Percentiles rank a stretch among this genome's conserved stretches.
phyloP scores from a whole-genome alignment of 1,140 invertebrate genomes.

The Zaprionus kolodkinae region DNA sequence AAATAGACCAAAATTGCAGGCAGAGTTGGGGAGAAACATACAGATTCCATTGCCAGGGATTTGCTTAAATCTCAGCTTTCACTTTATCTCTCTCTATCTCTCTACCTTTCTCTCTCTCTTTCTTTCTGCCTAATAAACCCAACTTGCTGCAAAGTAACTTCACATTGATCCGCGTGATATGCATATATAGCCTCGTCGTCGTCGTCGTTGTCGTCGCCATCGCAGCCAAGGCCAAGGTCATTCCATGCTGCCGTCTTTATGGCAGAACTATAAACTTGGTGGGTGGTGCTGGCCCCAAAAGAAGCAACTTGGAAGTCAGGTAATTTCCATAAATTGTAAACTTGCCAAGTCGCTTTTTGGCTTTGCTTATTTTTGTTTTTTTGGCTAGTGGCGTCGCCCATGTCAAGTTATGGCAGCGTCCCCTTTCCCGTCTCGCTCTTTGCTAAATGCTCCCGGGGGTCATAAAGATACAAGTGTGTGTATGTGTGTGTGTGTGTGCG shows the following conservation, averaged over 20 bases:
- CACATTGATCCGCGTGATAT: slow-evolving; percentile 8
- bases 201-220: not conserved
- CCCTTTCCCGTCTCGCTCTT: not conserved
- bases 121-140: not conserved
- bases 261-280: slow-evolving; percentile 27
- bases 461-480: slow-evolving; percentile 12
- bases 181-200: slow-evolving; percentile 8
- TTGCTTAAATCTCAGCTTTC: not conserved
- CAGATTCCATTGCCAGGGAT: not conserved
- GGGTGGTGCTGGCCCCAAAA: not conserved
- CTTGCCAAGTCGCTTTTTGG: slow-evolving; percentile 32
- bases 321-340: slow-evolving; percentile 57
- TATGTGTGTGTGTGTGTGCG: not conserved
- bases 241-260: slow-evolving; percentile 12
- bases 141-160: slow-evolving; percentile 4
- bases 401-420: slow-evolving; percentile 3
- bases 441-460: not conserved
- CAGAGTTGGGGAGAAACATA: not conserved
- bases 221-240: slow-evolving; percentile 21
- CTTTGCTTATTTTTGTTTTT: slow-evolving; percentile 11
- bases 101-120: not conserved
- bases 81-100: not conserved
- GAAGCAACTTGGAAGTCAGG: slow-evolving; percentile 27
- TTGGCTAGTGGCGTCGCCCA: slow-evolving; percentile 13
- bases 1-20: not conserved